Base-by-base conservation (phyloP, 2,888 invertebrate species). In the Sipha maydis region DNA sequence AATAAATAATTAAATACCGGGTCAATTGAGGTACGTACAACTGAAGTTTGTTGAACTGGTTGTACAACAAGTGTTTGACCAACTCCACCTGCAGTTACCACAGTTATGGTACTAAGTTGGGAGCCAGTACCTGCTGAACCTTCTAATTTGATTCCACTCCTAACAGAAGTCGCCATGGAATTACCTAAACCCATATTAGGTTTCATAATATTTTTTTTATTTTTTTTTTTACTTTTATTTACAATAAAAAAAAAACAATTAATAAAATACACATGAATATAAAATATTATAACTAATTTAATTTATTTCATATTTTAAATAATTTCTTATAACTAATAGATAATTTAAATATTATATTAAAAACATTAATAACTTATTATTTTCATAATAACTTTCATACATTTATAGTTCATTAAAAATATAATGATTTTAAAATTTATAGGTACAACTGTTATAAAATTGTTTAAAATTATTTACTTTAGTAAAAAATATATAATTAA, bases 41-140 rank as follows among this genome's bases (percentile, higher is more conserved):
- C 88, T 67, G 88, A 82, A 67, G 88, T 61, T 82, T 88, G 88
- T 82, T 88, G 88, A 31, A 88, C 88, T 61, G 90, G 90, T 88
- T 90, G 90, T 73, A 90, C 90, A 77, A 90, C 84, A 38, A 90
- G 79, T n/a, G 90, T 90, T 67, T 90, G 90, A 89, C 89, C 89
- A 61, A 83, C 84, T 3, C 89, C 90, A 77, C 89, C 89, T 56
- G 90, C 90, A 11, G 88, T 88, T 76, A 90, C 90, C 9, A 90
- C 90, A 67, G 90, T 90, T 77, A 90, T 90, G 9, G 90, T 90
- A 79, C 89, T 88, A 28, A 88, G 82, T 88, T 88, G 88, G 19
- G 80, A 82, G 31, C 75, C 82, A 73, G 88, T 73, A 75, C 88
- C 82, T 9, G 82, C 75, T 48, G 88, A 88, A 31, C 88, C 88